Conservation (phyloP, 2,888 invertebrate genomes). For the Heliconius charithonia region DNA sequence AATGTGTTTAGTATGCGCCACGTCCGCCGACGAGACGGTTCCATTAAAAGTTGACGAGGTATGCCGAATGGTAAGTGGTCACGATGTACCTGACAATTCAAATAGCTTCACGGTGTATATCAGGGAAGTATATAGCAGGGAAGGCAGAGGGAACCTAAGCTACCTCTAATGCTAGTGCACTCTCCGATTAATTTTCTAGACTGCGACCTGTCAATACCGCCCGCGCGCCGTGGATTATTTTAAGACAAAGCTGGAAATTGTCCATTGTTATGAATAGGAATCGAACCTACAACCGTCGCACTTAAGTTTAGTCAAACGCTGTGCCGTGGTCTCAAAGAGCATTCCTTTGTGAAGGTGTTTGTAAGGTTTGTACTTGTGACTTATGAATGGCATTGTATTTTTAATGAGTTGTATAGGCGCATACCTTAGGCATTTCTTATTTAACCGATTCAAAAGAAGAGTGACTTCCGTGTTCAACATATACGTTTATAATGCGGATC, state of each 20-base stretch:
- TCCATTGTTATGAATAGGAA: too few species aligned
- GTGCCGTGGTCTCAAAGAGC: too few species aligned
- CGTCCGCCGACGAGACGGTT: slow-evolving; percentile 44
- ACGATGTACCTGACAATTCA: slow-evolving; percentile 30
- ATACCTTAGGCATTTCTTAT: background rate
- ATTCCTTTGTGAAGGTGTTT: background rate
- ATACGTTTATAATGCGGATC: too few species aligned
- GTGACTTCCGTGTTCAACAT: too few species aligned
- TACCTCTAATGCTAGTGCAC: background rate
- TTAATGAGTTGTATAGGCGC: background rate
- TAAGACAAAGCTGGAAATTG: too few species aligned
- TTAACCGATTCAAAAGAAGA: too few species aligned
- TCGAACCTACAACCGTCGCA: too few species aligned
- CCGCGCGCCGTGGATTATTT: too few species aligned
- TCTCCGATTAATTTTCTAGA: background rate
- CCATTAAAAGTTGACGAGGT: slow-evolving; percentile 48
- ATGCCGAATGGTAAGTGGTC: slow-evolving; percentile 39
- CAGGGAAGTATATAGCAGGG: background rate
- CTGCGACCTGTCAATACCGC: too few species aligned
- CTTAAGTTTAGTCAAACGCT: too few species aligned
- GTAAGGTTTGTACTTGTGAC: background rate
- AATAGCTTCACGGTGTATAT: background rate
- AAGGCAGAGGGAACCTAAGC: background rate
- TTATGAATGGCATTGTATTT: background rate
- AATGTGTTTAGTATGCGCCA: slow-evolving; percentile 49